Base-by-base conservation (phyloP, 2,797 vertebrate genomes). In the Ficedula albicollis region DNA sequence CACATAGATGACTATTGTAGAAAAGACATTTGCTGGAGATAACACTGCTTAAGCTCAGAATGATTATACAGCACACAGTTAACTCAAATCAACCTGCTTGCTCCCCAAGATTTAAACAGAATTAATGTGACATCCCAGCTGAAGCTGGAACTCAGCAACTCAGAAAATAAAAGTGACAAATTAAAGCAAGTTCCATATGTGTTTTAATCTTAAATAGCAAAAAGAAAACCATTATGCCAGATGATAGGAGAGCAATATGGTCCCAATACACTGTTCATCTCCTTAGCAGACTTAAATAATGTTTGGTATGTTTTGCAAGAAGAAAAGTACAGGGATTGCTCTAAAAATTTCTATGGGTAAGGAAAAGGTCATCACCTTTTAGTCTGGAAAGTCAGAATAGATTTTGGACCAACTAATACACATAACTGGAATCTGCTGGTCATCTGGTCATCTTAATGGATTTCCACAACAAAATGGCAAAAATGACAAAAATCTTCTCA, bases 101-200 rank as follows among this genome's bases (percentile, higher is more conserved):
- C 87, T 95, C 77, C 87, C 75, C 76, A 85, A 73, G 91, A 96
- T 95, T 95, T 93, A 92, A 89, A 93, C 69, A 96, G 91, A 95
- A 96, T 96, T 93, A 96, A 95, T 92, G 77, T 89, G 79, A 94
- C 84, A 94, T 74, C 80, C 90, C 83, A 94, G 60, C 44, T 94
- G 92, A 96, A 89, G 84, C 79, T 92, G 91, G 86, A 95, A 90
- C 68, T 91, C 80, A 64, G 91, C 54, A 93, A 89, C 73, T 89
- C 83, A 87, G 91, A 91, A 97, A 94, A 96, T 95, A 90, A 96
- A 97, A 93, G 63, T 89, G 92, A 94, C 89, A 96, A 95, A 96
- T 93, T 96, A 96, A 95, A 95, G 90, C 70, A 96, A 93, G 95
- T 94, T 96, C 90, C 93, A 93, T 96, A 95, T 95, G 93, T 91